These are phyloP conservation scores for Malurus splendens DNA, from an alignment of 2,797 vertebrate species.

Conservation along the genomic window DNA sequence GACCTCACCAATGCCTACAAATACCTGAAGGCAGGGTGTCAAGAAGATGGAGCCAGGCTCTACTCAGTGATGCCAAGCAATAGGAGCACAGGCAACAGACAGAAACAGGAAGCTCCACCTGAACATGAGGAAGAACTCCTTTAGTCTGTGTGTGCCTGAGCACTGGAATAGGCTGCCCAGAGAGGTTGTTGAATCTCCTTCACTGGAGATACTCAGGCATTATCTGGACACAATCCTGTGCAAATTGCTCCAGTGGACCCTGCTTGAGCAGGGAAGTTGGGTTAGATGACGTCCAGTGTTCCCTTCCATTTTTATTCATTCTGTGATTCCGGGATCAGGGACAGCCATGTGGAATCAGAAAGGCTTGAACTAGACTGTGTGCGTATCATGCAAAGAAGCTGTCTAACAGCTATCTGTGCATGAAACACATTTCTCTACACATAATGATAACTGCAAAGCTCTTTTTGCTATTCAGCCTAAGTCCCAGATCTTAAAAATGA, in stretches of 20 bases:
- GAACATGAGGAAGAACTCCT: not conserved
- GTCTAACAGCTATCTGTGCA: not conserved
- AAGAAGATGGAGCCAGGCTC: not conserved
- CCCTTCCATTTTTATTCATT: not conserved
- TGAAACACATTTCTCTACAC: not conserved
- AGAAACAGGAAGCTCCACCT: not conserved
- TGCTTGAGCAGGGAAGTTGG: not conserved
- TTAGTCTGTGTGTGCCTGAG: not conserved
- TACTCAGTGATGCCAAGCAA: not conserved
- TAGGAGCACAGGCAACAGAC: rapidly evolving
- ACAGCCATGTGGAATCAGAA: not conserved
- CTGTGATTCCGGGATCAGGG: not conserved
- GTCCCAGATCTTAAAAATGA: not conserved
- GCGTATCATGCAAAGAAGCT: not conserved
- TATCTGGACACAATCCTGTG: not conserved
- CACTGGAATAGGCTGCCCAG: not conserved
- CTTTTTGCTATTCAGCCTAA: not conserved
- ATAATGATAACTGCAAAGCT: not conserved
- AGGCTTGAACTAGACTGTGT: not conserved
- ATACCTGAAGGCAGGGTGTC: not conserved
- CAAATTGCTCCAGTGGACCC: not conserved
- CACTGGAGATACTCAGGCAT: not conserved
- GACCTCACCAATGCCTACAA: not conserved
- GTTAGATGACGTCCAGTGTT: not conserved
- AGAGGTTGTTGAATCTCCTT: not conserved